A percentile compares a stretch with the other conserved stretches of the same genome.
These are phyloP conservation scores for Zalophus californianus DNA, from an alignment of 2,797 vertebrate species.

Conservation along the genomic window DNA sequence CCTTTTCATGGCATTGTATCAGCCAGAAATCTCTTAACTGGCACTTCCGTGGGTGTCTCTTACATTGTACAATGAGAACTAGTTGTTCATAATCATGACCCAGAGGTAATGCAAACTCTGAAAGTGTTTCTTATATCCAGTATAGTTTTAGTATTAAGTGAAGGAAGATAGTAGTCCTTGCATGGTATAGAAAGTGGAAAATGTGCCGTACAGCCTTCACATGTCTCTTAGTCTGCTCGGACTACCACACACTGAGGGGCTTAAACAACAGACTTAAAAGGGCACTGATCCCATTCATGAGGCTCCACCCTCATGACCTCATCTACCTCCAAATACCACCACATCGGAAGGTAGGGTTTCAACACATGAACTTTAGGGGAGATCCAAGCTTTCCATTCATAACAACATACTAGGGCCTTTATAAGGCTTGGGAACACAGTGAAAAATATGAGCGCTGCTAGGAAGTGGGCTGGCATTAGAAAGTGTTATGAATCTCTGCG, in stretches of 20 bases:
- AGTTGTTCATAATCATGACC: neutral
- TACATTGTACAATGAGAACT: neutral
- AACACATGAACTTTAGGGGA: neutral
- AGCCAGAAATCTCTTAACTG: constrained; percentile 16
- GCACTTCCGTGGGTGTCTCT: neutral
- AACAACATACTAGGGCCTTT: neutral
- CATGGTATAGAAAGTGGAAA: neutral
- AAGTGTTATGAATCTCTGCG: neutral
- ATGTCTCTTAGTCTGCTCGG: neutral
- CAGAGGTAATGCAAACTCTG: neutral
- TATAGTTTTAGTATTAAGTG: neutral
- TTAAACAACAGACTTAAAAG: neutral
- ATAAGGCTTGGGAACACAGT: neutral
- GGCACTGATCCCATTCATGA: neutral
- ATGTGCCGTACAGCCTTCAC: neutral
- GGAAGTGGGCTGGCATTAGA: neutral
- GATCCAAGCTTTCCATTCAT: neutral
- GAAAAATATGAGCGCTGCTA: neutral
- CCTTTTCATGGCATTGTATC: neutral
- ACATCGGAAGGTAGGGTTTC: neutral
- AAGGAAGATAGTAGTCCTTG: neutral
- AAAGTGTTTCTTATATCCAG: neutral
- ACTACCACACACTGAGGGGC: no score
- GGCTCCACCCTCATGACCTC: neutral
- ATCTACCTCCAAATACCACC: neutral